A percentile compares a stretch with the other conserved stretches of the same genome.
Evolutionary conservation across 2,797 vertebrate genomes (phyloP).

Genomic region (Mus spretus): DNA sequence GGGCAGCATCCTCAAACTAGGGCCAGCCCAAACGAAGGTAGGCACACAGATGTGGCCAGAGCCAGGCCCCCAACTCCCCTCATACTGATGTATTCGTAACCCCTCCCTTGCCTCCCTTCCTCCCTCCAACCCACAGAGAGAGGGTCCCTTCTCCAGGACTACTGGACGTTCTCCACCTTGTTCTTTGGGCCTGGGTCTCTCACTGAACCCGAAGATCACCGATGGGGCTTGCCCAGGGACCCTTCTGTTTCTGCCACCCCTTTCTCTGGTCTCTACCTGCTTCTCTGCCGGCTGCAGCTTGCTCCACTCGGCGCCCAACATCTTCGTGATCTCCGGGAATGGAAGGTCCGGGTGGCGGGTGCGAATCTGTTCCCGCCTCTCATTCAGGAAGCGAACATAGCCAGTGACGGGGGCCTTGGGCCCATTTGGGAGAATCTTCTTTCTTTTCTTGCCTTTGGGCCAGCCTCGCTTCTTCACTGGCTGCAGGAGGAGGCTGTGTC

Average conservation of each 20-base stretch:
- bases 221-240: neutral
- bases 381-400: slow-evolving; percentile 98
- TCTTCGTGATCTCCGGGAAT: slow-evolving; percentile 98
- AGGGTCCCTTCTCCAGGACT: neutral
- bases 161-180: no score
- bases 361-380: slow-evolving; percentile 96
- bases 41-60: neutral
- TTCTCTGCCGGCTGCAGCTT: slow-evolving; percentile 94
- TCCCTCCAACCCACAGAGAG: neutral
- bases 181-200: neutral
- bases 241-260: neutral
- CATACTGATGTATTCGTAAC: neutral
- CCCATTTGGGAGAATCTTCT: slow-evolving; percentile 98
- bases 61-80: neutral
- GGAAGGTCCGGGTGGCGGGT: slow-evolving; percentile 96
- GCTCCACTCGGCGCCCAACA: slow-evolving; percentile 98
- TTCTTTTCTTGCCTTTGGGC: slow-evolving; percentile 99
- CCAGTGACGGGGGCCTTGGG: slow-evolving; percentile 98
- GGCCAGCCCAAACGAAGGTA: neutral
- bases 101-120: neutral
- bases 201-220: neutral
- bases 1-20: neutral
- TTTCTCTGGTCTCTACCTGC: slow-evolving; percentile 90
- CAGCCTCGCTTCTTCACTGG: slow-evolving; percentile 98
- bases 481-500: slow-evolving; percentile 80